These are phyloP conservation scores for Aromia moschata DNA, from an alignment of 2,888 invertebrate genomes.

Conservation along the genomic window DNA sequence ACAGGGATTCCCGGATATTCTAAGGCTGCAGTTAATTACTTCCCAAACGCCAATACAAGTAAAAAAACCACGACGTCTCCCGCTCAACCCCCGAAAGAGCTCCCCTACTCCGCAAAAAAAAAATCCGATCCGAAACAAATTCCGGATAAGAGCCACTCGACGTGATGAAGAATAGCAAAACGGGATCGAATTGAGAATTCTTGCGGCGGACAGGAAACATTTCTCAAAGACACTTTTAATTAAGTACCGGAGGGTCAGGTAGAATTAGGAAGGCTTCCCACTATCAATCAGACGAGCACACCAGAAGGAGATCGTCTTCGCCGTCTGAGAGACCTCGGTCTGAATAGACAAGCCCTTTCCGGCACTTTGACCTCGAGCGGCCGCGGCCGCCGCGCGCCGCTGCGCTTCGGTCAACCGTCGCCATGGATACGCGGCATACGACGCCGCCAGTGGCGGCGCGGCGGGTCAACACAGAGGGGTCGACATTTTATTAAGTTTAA, in stretches of 20 bases:
- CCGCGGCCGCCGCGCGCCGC: conserved; percentile 27
- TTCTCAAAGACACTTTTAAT: conserved; percentile 53
- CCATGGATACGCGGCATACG: conserved; percentile 40
- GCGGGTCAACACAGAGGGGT: background rate
- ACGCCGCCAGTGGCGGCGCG: conserved; percentile 19
- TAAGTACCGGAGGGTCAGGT: conserved; percentile 50
- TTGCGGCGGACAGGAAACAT: conserved; percentile 36
- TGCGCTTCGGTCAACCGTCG: conserved; percentile 42
- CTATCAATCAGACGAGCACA: conserved; percentile 44
- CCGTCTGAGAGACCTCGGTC: conserved; percentile 29
- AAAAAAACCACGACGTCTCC: too few relatives aligned
- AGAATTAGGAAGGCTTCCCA: conserved; percentile 41
- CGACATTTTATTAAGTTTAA: too few relatives aligned
- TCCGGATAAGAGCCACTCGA: conserved; percentile 19
- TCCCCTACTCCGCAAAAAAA: too few relatives aligned
- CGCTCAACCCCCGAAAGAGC: too few relatives aligned
- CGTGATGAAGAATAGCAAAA: conserved; percentile 23
- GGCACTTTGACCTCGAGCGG: conserved; percentile 45
- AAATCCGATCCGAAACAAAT: conserved; percentile 13
- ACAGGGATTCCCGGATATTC: too few relatives aligned
- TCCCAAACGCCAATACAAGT: too few relatives aligned
- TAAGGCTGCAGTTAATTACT: too few relatives aligned
- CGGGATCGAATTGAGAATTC: conserved; percentile 30
- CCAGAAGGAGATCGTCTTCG: conserved; percentile 33
- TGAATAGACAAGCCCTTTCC: conserved; percentile 38